A percentile compares a stretch with the other conserved stretches of the same genome.
Evolutionary conservation across 2,888 invertebrate species (phyloP).

Genomic region (Morpho achilles): DNA sequence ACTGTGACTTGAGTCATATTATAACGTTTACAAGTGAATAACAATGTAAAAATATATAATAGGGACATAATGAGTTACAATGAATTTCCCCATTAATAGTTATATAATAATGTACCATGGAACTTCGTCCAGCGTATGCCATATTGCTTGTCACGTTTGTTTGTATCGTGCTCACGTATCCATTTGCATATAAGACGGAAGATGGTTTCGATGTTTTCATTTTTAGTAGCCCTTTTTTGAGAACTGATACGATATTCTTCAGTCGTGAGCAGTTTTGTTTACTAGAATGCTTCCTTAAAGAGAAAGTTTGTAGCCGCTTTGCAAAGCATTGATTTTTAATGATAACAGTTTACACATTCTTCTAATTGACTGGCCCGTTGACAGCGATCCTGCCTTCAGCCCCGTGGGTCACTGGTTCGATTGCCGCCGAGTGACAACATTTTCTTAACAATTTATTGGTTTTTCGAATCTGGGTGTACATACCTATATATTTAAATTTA

Average conservation of each 20-base stretch:
- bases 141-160: conserved; percentile 36
- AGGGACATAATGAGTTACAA: no score
- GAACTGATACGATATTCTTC: conserved; percentile 30
- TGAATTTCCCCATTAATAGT: neutral
- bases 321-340: conserved; percentile 22
- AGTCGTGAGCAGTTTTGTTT: conserved; percentile 33
- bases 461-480: no score
- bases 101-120: neutral
- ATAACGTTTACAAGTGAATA: no score
- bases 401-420: no score
- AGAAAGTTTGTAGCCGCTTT: neutral
- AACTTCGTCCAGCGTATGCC: conserved; percentile 24
- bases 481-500: no score
- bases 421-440: no score
- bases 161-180: conserved; percentile 48
- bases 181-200: conserved; percentile 68
- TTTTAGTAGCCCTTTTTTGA: conserved; percentile 49
- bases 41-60: no score
- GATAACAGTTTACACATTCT: no score
- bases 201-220: conserved; percentile 57
- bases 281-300: conserved; percentile 1
- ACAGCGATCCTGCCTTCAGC: no score
- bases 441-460: no score
- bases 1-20: no score
- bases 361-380: no score